phyloP scores from a whole-genome alignment of 2,888 invertebrate genomes.

The Hemithea aestivaria region DNA sequence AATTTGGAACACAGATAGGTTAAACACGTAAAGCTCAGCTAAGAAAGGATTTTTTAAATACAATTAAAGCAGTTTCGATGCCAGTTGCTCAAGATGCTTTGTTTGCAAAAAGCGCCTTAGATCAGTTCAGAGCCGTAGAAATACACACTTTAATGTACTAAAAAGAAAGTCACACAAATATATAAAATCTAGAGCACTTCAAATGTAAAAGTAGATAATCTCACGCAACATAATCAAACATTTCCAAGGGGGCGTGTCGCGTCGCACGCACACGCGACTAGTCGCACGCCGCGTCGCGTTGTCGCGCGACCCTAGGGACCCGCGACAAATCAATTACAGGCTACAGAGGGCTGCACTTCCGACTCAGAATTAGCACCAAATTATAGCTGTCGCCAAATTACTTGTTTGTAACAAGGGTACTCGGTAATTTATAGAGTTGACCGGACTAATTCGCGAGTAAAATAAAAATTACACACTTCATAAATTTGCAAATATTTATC shows the following conservation, averaged over 20 bases:
- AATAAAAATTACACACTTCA: conserved; percentile 14
- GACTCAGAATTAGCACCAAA: conserved; percentile 68
- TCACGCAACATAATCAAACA: conserved; percentile 53
- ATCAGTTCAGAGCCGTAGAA: too few relatives aligned
- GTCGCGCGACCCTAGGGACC: conserved; percentile 49
- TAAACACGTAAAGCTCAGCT: too few relatives aligned
- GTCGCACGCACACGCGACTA: conserved; percentile 50
- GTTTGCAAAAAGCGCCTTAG: too few relatives aligned
- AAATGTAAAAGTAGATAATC: conserved; percentile 43
- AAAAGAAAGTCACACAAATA: too few relatives aligned
- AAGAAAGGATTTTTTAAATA: too few relatives aligned
- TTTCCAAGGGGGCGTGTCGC: conserved; percentile 40
- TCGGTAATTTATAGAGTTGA: conserved; percentile 58
- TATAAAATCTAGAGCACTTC: too few relatives aligned
- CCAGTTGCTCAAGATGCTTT: too few relatives aligned
- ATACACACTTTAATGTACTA: too few relatives aligned
- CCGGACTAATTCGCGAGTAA: conserved; percentile 26
- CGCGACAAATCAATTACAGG: conserved; percentile 77
- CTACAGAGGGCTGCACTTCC: conserved; percentile 57
- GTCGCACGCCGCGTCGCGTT: conserved; percentile 33
- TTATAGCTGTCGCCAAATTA: conserved; percentile 61
- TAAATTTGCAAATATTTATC: conserved; percentile 4
- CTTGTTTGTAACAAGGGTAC: conserved; percentile 57
- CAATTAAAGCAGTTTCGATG: too few relatives aligned
- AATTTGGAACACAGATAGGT: too few relatives aligned